Base-by-base conservation (phyloP, 2,888 invertebrate species). In the Apoderus coryli region DNA sequence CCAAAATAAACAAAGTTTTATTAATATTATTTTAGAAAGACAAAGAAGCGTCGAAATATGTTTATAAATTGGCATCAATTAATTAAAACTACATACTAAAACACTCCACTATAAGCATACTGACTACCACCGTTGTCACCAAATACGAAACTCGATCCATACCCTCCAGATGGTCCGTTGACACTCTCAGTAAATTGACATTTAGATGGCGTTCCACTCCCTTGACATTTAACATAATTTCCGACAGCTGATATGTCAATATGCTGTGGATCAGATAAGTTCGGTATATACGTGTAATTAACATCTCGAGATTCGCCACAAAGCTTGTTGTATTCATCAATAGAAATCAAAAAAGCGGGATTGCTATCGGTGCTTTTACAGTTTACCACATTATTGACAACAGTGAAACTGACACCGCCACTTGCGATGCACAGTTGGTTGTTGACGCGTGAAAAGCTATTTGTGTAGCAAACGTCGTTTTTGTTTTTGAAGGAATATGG, bases 221-320 rank as follows among this genome's bases (percentile, higher is more conserved):
- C 41, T 16, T 32, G 31, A 24, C 44, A 44, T 16, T 34, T 35
- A 9, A 44, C 41, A 19, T 39, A 32, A 22, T 29, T 32, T 25
- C 42, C 42, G 12, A 32, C 7, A 31, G 41, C 41, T 2, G 44
- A 42, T 16, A 44, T 40, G 4, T 30, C 27, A 5, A 44, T 34
- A 25, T 40, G 39, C 2, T 7, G 7, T 4, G 32, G 23, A 29
- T 40, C 30, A 19, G 23, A 34, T 10, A 22, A 12, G 19, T 44
- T 27, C 2, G 42, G 36, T 14, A 39, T 36, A 19, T 44, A 44
- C 16, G 29, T 36, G 11, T 37, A 42, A 12, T 37, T 32, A 6
- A 31, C 34, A 3, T 25, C n/a, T 4, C 36, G 25, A 2, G 36
- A 9, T 3, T 10, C 28, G 3, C 34, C 15, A 23, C 44, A 44